Evolutionary conservation across 2,888 invertebrate species (phyloP), one percentile per base, ranked within the genome.

Genomic region (Stenodera caucasica): DNA sequence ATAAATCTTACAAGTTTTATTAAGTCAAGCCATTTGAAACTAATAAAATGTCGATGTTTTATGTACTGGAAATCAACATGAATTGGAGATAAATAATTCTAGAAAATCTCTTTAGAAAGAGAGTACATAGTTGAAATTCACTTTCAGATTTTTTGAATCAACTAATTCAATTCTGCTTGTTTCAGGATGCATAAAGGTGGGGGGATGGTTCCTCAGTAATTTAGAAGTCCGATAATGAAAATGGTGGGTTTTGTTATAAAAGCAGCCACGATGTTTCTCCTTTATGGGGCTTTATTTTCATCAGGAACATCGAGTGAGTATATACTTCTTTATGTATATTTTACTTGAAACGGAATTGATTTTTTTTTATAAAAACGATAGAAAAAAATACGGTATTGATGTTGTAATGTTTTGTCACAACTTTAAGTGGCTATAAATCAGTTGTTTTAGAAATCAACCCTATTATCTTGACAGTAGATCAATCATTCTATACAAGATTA

Each of bases 221-320:
- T 61, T 53, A 61, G 49, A 60, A 61, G 53, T 61, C 51, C 59
- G 60, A 60, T 66, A 64, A 65, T 64, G 63, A 72, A 71, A 67
- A 75, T 74, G 74, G 70, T 65, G 68, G 60, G 67, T 64, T 64
- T 70, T 64, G 65, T 61, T 60, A 71, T 69, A 71, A 72, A 67
- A 67, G 68, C 71, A 53, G 67, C 70, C 66, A 64, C 69, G 69
- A 64, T 74, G 65, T 68, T 72, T 67, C 64, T 70, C 63, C 64
- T 72, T 63, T 70, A 71, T 60, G 69, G 68, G 63, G 66, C 71
- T 58, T 64, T 72, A 30, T 68, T 66, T 58, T 67, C 67, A 58
- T 70, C 72, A 23, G 66, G 68, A 60, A 70, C 70, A 53, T 67
- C 72, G 70, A 72, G 71, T 71, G 63, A 71, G 65, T 65, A 60